Evolutionary conservation across 2,113 vertebrate species (phyloP).

Genomic region (Paralichthys olivaceus): DNA sequence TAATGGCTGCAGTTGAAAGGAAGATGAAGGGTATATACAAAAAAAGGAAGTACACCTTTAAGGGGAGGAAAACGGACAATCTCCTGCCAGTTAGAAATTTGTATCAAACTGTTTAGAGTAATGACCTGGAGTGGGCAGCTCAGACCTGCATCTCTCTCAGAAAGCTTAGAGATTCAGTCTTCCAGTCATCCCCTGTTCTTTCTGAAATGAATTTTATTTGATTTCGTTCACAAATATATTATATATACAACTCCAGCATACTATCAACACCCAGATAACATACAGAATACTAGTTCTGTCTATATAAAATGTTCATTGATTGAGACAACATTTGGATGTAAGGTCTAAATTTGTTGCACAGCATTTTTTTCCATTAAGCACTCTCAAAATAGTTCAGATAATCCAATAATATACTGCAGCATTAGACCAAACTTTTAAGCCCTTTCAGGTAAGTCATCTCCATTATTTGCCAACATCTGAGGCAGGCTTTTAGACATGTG

Average conservation of each 20-base stretch:
- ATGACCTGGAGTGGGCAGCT: constrained; percentile 64
- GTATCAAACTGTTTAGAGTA: constrained; percentile 69
- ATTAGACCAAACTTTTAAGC: constrained; percentile 79
- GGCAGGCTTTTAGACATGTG: constrained; percentile 71
- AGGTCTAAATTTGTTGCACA: constrained; percentile 59
- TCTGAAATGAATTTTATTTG: constrained; percentile 59
- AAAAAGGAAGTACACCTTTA: constrained; percentile 56
- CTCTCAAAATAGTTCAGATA: constrained; percentile 52
- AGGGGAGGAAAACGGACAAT: constrained; percentile 62
- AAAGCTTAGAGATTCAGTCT: constrained; percentile 61
- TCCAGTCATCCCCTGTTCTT: constrained; percentile 51
- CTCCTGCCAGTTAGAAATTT: constrained; percentile 58
- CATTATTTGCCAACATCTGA: constrained; percentile 66
- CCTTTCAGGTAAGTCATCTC: constrained; percentile 58
- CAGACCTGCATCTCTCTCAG: constrained; percentile 65
- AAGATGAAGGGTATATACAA: constrained; percentile 50
- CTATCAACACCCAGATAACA: constrained; percentile 47
- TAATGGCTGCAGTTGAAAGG: constrained; percentile 54
- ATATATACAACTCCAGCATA: constrained; percentile 17
- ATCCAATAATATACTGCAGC: constrained; percentile 65
- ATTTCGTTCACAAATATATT: neutral
- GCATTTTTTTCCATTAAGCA: constrained; percentile 39
- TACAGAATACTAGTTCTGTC: constrained; percentile 50
- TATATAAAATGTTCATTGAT: constrained; percentile 68
- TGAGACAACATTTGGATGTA: constrained; percentile 55